Evolutionary conservation across 2,888 invertebrate genomes (phyloP), one percentile per base, ranked within the genome.

Genomic region (Agrenia bidenticulata): DNA sequence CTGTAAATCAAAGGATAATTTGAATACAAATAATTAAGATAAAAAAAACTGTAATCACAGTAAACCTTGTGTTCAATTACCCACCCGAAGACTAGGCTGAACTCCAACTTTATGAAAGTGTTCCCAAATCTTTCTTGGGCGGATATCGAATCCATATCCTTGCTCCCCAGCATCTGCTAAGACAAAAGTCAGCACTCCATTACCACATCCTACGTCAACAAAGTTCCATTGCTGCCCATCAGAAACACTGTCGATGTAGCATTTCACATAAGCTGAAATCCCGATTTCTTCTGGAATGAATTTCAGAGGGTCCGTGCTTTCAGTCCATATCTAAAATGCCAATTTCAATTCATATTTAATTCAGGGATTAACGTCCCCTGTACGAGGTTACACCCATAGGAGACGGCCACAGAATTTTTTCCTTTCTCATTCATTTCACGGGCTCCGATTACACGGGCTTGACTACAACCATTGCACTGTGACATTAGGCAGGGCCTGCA

Each of bases 201-300:
- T 99, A 0, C 99, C 98, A 84, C 98, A 99, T 0, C 99, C 98
- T 61, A 97, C 83, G 81, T 99, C 98, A 0, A 95, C 87, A 84
- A 97, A 98, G 2, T 84, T 84, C 77, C 85, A 86, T 57, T 77
- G 77, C 66, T 79, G 76, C 53, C 77, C 73, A 2, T 79, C 68
- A 9, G 77, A 63, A 50, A 81, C 80, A 27, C 77, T 80, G n/a
- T 79, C 77, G 5, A 78, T 76, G 63, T 83, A 80, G 73, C 86
- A 85, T 54, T 82, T 79, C 73, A 87, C 84, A 94, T 94, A 96
- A 13, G 91, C 84, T 5, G 94, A 92, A 77, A 98, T 97, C 2
- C 94, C 94, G 70, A 99, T 84, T 80, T 99, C 98, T 84, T 99
- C 98, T 82, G 90, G 94, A 0, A 99, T 92, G 83, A 90, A 96